A percentile compares a stretch with the other conserved stretches of the same genome.
Conservation (phyloP, 2,888 invertebrate genomes). For the Tachystola acroxantha region DNA sequence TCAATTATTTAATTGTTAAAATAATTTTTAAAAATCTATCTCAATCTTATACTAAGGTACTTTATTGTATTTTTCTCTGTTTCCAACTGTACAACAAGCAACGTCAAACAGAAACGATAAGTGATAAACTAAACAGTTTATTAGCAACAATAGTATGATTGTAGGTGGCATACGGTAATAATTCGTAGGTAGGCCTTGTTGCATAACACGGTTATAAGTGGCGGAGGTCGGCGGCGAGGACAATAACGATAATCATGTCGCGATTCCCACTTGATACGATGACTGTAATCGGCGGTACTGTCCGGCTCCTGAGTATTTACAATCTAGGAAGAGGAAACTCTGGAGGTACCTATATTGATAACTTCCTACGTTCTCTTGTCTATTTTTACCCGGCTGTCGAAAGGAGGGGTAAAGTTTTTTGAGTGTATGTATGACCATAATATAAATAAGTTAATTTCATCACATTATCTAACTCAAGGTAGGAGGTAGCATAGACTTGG, state of each 20-base stretch:
- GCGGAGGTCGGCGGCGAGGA: conserved; percentile 28
- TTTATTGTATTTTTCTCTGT: too few species aligned
- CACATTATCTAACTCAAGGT: too few species aligned
- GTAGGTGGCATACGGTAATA: conserved; percentile 14
- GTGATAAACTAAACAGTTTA: conserved; percentile 23
- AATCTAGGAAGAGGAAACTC: neutral
- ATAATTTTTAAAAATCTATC: too few species aligned
- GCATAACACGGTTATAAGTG: conserved; percentile 29
- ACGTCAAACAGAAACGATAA: conserved; percentile 14
- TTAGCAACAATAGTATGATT: conserved; percentile 5
- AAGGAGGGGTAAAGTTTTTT: too few species aligned
- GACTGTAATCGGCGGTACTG: neutral
- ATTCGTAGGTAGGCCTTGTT: conserved; percentile 18
- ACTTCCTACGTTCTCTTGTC: too few species aligned
- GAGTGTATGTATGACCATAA: too few species aligned
- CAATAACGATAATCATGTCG: conserved; percentile 20
- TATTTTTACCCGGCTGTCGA: too few species aligned
- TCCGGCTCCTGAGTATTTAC: neutral
- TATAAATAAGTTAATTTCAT: too few species aligned
- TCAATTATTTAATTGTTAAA: too few species aligned
- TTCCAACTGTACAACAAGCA: too few species aligned
- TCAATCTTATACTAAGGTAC: too few species aligned
- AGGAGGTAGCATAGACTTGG: too few species aligned
- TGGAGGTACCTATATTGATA: neutral
- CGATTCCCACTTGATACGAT: conserved; percentile 10